Percentiles rank a stretch among this genome's conserved stretches.
Evolutionary conservation across 2,797 vertebrate species (phyloP).

Genomic region (Gambusia yucatana): DNA sequence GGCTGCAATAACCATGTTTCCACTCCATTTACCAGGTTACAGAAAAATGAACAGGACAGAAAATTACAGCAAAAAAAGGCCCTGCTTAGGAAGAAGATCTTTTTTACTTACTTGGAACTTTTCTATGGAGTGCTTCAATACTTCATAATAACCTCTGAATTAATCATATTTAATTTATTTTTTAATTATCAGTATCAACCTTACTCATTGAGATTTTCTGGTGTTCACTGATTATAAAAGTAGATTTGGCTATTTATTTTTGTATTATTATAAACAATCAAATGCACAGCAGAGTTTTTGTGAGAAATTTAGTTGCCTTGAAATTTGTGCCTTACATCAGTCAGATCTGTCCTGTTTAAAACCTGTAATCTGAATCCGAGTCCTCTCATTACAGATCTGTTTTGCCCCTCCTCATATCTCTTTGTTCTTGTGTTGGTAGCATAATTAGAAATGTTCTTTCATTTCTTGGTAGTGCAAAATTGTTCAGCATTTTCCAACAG

Average conservation of each 20-base stretch:
- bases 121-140: not conserved
- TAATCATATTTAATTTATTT: not conserved
- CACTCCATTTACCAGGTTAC: not conserved
- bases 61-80: not conserved
- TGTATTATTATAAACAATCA: constrained; percentile 61
- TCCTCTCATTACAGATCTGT: constrained; percentile 31
- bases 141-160: too few relatives aligned
- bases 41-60: not conserved
- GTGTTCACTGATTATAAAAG: not conserved
- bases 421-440: constrained; percentile 25
- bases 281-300: constrained; percentile 51
- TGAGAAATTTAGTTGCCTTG: constrained; percentile 53
- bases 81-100: not conserved
- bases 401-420: constrained; percentile 30
- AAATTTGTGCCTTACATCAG: constrained; percentile 35
- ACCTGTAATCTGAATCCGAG: constrained; percentile 51
- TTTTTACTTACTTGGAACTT: not conserved
- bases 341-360: constrained; percentile 26
- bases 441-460: constrained; percentile 51
- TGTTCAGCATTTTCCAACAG: constrained; percentile 59
- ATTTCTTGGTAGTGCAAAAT: constrained; percentile 56
- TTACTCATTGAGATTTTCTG: not conserved
- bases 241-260: constrained; percentile 28
- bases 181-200: not conserved
- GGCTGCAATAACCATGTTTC: not conserved